A percentile compares a stretch with the other conserved stretches of the same genome.
These are phyloP conservation scores for Indicator maculatus DNA, from an alignment of 2,113 vertebrate genomes.

Conservation along the genomic window DNA sequence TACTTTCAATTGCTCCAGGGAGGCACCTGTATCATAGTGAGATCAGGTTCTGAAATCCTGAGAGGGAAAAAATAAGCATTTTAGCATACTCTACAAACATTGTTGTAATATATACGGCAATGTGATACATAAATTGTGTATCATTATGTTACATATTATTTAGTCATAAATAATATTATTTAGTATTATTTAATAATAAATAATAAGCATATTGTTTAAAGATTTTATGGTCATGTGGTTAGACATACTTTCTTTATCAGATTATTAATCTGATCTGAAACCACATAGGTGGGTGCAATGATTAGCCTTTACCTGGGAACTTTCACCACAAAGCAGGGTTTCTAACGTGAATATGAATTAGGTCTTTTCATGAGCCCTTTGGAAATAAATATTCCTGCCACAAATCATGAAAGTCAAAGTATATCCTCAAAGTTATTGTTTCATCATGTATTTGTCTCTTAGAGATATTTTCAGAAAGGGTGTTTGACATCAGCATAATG, in stretches of 20 bases:
- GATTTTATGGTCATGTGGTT: not conserved
- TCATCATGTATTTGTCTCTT: not conserved
- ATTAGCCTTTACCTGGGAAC: not conserved
- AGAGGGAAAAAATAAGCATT: not conserved
- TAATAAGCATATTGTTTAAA: not conserved
- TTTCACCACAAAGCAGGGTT: not conserved
- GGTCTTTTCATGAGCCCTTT: not conserved
- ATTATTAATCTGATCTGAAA: not conserved
- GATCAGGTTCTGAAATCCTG: not conserved
- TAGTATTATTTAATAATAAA: not conserved
- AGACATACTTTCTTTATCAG: not conserved
- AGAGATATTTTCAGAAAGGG: not conserved
- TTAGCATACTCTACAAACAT: not conserved
- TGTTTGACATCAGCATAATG: not conserved
- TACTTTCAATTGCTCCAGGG: not conserved
- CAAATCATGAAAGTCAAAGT: not conserved
- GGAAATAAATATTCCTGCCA: not conserved
- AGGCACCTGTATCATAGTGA: not conserved
- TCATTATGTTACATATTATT: not conserved
- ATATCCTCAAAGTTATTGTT: not conserved
- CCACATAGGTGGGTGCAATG: not conserved
- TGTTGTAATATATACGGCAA: not conserved
- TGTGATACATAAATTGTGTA: not conserved
- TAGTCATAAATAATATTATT: not conserved
- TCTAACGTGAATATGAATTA: not conserved